Conservation (phyloP, 2,113 vertebrate species). For the Siniperca knerii region DNA sequence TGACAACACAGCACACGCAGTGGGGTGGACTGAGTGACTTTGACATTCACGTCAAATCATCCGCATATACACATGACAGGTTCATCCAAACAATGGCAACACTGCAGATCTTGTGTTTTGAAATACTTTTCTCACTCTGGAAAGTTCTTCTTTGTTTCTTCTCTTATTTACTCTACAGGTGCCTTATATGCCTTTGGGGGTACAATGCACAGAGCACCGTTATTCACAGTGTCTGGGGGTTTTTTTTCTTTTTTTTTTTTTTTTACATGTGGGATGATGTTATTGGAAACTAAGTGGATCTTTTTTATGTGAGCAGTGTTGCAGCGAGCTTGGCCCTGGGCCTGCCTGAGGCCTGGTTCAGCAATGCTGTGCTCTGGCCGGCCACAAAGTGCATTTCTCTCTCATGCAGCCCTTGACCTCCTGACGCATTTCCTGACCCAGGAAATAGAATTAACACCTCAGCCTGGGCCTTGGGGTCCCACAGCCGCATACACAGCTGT, state of each 20-base stretch:
- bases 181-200: background rate
- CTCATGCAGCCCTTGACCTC: slow-evolving; percentile 75
- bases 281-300: slow-evolving; percentile 67
- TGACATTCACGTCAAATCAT: slow-evolving; percentile 17
- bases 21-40: background rate
- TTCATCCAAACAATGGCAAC: slow-evolving; percentile 10
- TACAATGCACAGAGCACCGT: slow-evolving; percentile 9
- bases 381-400: slow-evolving; percentile 69
- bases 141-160: background rate
- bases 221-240: background rate
- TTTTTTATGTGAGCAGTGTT: slow-evolving; percentile 64
- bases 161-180: slow-evolving; percentile 11
- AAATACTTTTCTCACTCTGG: background rate
- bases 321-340: slow-evolving; percentile 53
- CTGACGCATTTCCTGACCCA: slow-evolving; percentile 84
- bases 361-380: slow-evolving; percentile 45
- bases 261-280: slow-evolving; percentile 38
- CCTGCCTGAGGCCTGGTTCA: slow-evolving; percentile 53
- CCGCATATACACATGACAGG: background rate
- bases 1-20: slow-evolving; percentile 18
- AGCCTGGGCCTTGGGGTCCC: slow-evolving; percentile 67
- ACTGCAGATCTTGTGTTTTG: background rate
- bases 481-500: slow-evolving; percentile 78
- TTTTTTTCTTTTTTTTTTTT: background rate
- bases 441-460: slow-evolving; percentile 88